Evolutionary conservation across 2,797 vertebrate species (phyloP).

Genomic region (Phalanger gymnotis): DNA sequence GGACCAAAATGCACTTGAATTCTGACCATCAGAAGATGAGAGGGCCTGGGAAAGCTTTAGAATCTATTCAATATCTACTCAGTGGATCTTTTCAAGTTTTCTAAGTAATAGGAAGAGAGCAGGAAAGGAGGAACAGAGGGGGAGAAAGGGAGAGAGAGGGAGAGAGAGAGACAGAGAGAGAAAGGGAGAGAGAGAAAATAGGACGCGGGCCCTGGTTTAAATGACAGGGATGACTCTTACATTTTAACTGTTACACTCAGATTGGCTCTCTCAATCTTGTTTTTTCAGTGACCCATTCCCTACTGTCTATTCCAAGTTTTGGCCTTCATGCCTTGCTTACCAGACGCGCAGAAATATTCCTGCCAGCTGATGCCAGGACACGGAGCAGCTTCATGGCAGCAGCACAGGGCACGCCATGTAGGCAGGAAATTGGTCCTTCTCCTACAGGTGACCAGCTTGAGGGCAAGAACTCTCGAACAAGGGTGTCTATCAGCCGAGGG

Average conservation of each 20-base stretch:
- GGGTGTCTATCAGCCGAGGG: conserved; percentile 91
- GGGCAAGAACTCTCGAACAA: conserved; percentile 94
- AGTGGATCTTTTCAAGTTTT: conserved; percentile 6
- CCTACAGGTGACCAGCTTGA: conserved; percentile 87
- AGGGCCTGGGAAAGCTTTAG: neutral
- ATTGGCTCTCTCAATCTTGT: neutral
- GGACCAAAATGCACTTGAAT: neutral
- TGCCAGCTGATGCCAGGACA: conserved; percentile 92
- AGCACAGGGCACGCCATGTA: conserved; percentile 90
- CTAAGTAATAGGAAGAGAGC: conserved; percentile 15
- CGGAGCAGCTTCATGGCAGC: conserved; percentile 94
- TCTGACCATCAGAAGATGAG: neutral
- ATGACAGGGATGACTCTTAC: neutral
- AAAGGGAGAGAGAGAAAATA: neutral
- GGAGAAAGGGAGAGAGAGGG: too few species aligned
- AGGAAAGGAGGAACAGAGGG: conserved; percentile 7
- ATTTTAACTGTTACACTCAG: neutral
- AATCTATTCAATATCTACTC: neutral
- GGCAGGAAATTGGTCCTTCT: conserved; percentile 79
- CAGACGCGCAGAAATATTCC: conserved; percentile 93
- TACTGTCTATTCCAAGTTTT: neutral
- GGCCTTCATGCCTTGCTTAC: conserved; percentile 83
- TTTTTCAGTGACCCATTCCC: neutral
- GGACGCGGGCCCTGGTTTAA: neutral
- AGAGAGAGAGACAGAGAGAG: too few species aligned